Base-by-base conservation (phyloP, 2,888 invertebrate genomes). In the Ornithoptera priamus region DNA sequence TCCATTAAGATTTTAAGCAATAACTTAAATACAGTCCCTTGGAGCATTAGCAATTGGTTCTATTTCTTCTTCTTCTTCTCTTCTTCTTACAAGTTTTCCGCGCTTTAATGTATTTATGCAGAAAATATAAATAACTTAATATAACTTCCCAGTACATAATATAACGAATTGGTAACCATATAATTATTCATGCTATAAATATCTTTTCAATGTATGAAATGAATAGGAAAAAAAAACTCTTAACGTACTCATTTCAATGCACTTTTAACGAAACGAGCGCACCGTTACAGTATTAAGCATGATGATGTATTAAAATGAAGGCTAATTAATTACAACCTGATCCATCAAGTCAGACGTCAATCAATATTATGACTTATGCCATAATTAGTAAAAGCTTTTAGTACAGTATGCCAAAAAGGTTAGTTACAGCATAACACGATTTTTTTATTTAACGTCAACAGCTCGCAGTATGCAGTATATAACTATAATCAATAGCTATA, bases 321-420 rank as follows among this genome's bases (percentile, higher is more conserved):
- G 59, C 42, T 59, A 70, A 67, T 67, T 67, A 67, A 70, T 67
- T 63, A 63, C 60, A 30, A 67, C 67, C 63, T 53, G 70, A 70
- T 67, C 66, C 61, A 67, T 67, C 65, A 71, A 61, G 61, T 42
- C 56, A 65, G 61, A 20, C 56, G 64, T 67, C 70, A 58, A 46
- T 65, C 62, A 67, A 59, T 39, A 39, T 59, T 18, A n/a, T 62
- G 61, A 42, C 57, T 63, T 67, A 30, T 17, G 46, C 56, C 24
- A 50, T 46, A 65, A 62, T 65, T 62, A 65, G 65, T 56, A 39
- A 20, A 64, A 46, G 59, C 68, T 68, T 68, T 68, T 68, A 68
- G 58, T 39, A 22, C 17, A 59, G 63, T 60, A 42, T 59, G 22
- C 39, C 30, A 62, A 60, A 57, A 63, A 57, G 50, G 59, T 66